phyloP scores from a whole-genome alignment of 2,888 invertebrate species.

The Leptinotarsa haldemani region DNA sequence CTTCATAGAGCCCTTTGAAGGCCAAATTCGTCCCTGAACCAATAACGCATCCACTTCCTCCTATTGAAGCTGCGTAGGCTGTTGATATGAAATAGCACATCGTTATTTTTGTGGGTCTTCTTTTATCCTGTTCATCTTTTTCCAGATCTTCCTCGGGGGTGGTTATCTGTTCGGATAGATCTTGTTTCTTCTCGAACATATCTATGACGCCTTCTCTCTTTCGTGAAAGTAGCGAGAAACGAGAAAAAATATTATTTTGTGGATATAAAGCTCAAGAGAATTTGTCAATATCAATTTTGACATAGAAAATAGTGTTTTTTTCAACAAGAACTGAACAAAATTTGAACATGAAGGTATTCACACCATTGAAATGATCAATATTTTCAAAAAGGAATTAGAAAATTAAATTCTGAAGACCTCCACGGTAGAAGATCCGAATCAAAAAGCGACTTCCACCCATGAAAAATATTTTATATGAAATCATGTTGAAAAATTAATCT shows the following conservation, averaged over 20 bases:
- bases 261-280: too few relatives aligned
- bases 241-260: neutral
- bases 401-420: too few relatives aligned
- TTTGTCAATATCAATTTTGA: too few relatives aligned
- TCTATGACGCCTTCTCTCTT: conserved; percentile 79
- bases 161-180: neutral
- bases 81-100: conserved; percentile 83
- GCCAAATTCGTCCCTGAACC: conserved; percentile 87
- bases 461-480: too few relatives aligned
- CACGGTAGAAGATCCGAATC: too few relatives aligned
- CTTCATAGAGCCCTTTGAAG: conserved; percentile 73
- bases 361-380: too few relatives aligned
- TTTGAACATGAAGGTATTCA: too few relatives aligned
- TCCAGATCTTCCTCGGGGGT: neutral
- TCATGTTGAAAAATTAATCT: too few relatives aligned
- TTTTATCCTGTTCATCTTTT: conserved; percentile 31
- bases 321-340: too few relatives aligned
- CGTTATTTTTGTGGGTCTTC: conserved; percentile 77
- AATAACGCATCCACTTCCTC: conserved; percentile 66
- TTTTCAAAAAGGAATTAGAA: too few relatives aligned
- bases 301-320: too few relatives aligned
- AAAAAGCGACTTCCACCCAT: too few relatives aligned
- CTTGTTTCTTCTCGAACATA: conserved; percentile 68
- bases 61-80: conserved; percentile 83
- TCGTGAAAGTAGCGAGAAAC: neutral